A percentile compares a stretch with the other conserved stretches of the same genome.
These are phyloP conservation scores for Rhynchopsitta pachyrhyncha DNA, from an alignment of 2,113 vertebrate genomes.

Conservation along the genomic window DNA sequence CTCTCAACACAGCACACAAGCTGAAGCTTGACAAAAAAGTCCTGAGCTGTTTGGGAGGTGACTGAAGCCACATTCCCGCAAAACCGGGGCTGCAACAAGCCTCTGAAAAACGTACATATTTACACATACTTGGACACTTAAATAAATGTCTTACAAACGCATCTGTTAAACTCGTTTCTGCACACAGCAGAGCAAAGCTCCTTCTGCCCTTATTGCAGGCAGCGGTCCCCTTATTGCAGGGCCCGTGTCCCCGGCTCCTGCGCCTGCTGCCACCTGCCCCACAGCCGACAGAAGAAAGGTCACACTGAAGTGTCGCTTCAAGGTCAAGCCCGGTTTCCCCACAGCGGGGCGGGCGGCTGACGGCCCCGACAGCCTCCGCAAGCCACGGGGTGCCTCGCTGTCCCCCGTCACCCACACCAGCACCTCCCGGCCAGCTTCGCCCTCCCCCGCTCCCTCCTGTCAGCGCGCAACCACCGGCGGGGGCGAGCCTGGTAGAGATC, in stretches of 20 bases:
- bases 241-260: accelerated
- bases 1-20: not conserved
- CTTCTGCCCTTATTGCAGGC: accelerated
- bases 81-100: accelerated
- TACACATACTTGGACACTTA: too few species aligned
- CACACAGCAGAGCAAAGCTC: not conserved
- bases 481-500: not conserved
- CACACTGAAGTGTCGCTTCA: not conserved
- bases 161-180: accelerated
- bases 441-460: not conserved
- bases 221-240: not conserved
- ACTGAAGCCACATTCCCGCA: not conserved
- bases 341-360: not conserved
- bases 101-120: not conserved
- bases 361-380: not conserved
- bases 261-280: not conserved
- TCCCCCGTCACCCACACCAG: not conserved
- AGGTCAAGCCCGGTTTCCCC: not conserved
- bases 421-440: not conserved
- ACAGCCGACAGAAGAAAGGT: not conserved
- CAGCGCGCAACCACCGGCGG: not conserved
- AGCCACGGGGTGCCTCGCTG: not conserved
- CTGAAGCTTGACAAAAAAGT: accelerated
- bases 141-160: accelerated
- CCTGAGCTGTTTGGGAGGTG: accelerated